Percentiles rank a stretch among this genome's conserved stretches.
phyloP scores from a whole-genome alignment of 2,113 vertebrate genomes.

The Podarcis raffonei region DNA sequence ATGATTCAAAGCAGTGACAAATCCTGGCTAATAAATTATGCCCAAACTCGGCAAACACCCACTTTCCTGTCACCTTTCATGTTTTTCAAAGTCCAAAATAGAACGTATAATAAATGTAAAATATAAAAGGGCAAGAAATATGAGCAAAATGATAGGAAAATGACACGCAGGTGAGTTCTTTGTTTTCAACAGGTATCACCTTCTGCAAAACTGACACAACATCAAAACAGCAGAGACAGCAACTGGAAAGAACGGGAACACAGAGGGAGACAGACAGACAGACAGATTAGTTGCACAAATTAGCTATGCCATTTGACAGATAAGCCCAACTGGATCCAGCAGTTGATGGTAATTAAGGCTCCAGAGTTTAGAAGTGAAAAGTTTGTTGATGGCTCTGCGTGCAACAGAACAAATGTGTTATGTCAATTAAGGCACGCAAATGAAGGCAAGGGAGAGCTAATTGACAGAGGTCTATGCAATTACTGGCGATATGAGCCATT shows the following conservation, averaged over 20 bases:
- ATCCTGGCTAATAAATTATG: neutral
- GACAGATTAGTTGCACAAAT: slow-evolving; percentile 38
- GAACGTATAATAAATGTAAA: neutral
- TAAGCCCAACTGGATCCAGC: slow-evolving; percentile 41
- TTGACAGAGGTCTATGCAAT: slow-evolving; percentile 39
- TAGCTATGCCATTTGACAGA: slow-evolving; percentile 25
- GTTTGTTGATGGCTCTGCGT: slow-evolving; percentile 12
- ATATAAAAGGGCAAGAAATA: neutral
- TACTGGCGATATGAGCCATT: slow-evolving; percentile 24
- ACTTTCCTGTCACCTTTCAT: slow-evolving; percentile 4
- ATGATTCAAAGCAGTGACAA: slow-evolving; percentile 30
- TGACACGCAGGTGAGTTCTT: neutral
- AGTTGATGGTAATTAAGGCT: slow-evolving; percentile 47
- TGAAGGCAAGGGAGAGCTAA: slow-evolving; percentile 31
- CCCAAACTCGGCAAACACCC: neutral
- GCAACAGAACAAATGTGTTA: slow-evolving; percentile 26
- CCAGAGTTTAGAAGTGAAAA: slow-evolving; percentile 1
- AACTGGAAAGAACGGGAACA: slow-evolving; percentile 8
- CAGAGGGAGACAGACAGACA: slow-evolving; percentile 26
- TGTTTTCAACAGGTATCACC: slow-evolving; percentile 13
- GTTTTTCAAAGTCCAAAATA: slow-evolving; percentile 20
- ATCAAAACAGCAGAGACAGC: slow-evolving; percentile 38
- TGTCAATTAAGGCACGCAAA: slow-evolving; percentile 32
- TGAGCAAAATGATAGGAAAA: neutral
- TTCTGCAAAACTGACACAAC: slow-evolving; percentile 29